Base-by-base conservation (phyloP, 1,140 invertebrate species). In the Chelonus insularis region DNA sequence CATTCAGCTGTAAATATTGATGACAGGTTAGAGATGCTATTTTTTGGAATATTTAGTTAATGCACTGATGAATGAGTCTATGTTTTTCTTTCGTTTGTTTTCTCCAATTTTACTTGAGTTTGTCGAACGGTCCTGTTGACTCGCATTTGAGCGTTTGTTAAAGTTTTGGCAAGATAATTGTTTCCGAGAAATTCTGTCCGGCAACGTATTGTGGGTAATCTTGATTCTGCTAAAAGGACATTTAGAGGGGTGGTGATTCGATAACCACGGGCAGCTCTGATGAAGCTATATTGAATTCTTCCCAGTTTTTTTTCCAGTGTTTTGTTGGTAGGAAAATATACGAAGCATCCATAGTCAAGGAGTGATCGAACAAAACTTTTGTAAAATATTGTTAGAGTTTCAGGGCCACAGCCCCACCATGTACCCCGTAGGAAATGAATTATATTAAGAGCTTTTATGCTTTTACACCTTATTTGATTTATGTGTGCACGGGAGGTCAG, bases 281-380 rank as follows among this genome's bases (percentile, higher is more conserved):
- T 34, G n/a, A 12, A 25, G 16, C 4, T 36, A 54, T 54, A 54
- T 20, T 54, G 51, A 18, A 54, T 21, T 36, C 14, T 54, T n/a
- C 36, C 51, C 14, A 36, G 18, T 7, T 36, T 36, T 2, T n/a
- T 2, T 4, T 3, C 1, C 6, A 36, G 32, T 3, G 14, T 1
- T 36, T 54, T 54, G 11, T 2, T 36, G 2, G 11, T n/a, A 1
- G 51, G 51, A 36, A 32, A 54, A 16, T 54, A 54, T 1, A 54
- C 14, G 14, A 36, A 54, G 1, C 14, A 8, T 2, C n/a, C 51
- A 12, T 54, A 54, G 4, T 54, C 51, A 3, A 54, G 9, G 6
- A 36, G 34, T 1, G 51, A 8, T 4, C 32, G 51, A 2, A 14
- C 32, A 18, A 32, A 54, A 12, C 51, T 54, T 20, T 54, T 54